Conservation (phyloP, 2,113 vertebrate genomes). For the Leptocoma aspasia region DNA sequence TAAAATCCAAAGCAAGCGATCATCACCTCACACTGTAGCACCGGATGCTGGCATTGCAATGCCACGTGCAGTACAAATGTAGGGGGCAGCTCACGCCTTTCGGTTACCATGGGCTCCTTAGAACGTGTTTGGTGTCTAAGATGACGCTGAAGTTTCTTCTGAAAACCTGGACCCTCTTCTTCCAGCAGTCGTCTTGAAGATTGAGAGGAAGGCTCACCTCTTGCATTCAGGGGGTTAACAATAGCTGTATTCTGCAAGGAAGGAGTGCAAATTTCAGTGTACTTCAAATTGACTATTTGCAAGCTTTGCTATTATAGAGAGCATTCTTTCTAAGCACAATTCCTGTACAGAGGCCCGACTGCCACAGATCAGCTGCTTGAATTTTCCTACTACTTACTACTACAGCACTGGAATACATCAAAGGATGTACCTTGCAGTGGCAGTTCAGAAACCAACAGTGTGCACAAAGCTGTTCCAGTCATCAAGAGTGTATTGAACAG, state of each 20-base stretch:
- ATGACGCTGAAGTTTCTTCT: background rate
- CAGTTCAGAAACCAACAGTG: background rate
- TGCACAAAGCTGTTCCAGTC: background rate
- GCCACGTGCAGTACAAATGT: constrained; percentile 64
- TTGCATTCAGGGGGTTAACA: constrained; percentile 49
- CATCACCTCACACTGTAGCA: background rate
- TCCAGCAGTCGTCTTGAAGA: constrained; percentile 51
- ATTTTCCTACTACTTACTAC: background rate
- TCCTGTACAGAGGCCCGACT: background rate
- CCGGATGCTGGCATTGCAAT: rapidly evolving
- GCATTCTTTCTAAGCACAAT: background rate
- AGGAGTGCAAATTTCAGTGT: background rate
- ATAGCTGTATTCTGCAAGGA: constrained; percentile 77
- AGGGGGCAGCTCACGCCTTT: constrained; percentile 9
- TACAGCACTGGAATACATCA: background rate
- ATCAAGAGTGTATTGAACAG: background rate
- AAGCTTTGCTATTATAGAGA: background rate
- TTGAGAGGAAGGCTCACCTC: rapidly evolving
- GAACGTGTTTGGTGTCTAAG: rapidly evolving
- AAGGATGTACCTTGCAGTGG: background rate
- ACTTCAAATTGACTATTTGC: background rate
- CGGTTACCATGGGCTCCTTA: background rate
- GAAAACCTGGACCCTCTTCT: constrained; percentile 58
- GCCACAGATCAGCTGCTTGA: background rate
- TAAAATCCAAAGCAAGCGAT: background rate